Evolutionary conservation across 2,888 invertebrate species (phyloP).

Genomic region (Nycteola revayana): DNA sequence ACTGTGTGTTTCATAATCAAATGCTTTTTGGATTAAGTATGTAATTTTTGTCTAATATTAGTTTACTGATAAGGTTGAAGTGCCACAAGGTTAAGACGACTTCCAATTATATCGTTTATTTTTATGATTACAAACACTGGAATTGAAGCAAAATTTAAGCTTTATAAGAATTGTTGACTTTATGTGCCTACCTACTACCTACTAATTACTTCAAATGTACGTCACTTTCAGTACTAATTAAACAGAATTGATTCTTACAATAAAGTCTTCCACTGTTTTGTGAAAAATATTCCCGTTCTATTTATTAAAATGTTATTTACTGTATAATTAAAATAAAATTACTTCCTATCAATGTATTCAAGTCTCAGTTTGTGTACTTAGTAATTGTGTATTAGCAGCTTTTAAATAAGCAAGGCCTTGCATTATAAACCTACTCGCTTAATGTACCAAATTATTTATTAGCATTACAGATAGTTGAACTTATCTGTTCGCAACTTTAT

Average conservation of each 20-base stretch:
- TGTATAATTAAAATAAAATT: background rate
- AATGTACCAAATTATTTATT: no score
- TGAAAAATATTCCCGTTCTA: conserved; percentile 4
- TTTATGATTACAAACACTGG: no score
- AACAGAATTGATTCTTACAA: conserved; percentile 7
- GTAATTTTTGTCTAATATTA: conserved; percentile 17
- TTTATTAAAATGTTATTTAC: no score
- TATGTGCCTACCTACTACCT: no score
- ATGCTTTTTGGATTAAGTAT: conserved; percentile 26
- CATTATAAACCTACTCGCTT: conserved; percentile 21
- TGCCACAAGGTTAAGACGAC: conserved; percentile 23
- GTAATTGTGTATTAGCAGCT: conserved; percentile 19
- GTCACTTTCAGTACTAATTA: no score
- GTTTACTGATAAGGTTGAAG: conserved; percentile 16
- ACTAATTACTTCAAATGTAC: background rate
- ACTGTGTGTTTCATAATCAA: conserved; percentile 17
- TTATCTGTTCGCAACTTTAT: no score
- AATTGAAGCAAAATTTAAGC: no score
- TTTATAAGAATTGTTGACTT: no score
- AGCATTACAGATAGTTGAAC: no score
- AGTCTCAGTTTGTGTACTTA: conserved; percentile 19
- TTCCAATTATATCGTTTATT: conserved; percentile 8
- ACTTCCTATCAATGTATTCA: conserved; percentile 8
- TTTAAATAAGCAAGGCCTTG: conserved; percentile 15
- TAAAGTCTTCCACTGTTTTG: conserved; percentile 20